phyloP scores from a whole-genome alignment of 2,888 invertebrate genomes.

The Drosophila pegasa region DNA sequence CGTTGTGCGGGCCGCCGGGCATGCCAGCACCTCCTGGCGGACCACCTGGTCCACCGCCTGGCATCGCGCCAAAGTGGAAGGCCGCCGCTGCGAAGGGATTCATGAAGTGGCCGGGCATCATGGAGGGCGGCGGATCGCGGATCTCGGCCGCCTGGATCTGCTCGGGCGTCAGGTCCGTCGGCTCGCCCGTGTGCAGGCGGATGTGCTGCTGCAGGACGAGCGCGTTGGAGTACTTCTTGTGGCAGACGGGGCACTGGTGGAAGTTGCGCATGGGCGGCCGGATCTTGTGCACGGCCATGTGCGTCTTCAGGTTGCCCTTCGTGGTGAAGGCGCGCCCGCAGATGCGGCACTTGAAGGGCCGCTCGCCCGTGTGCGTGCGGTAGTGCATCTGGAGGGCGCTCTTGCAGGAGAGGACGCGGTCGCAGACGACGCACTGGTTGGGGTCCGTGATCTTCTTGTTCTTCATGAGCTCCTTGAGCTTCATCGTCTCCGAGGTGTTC shows the following conservation, averaged over 20 bases:
- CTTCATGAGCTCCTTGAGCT: constrained; percentile 98
- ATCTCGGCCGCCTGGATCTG: constrained; percentile 95
- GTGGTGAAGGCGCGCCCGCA: constrained; percentile 99
- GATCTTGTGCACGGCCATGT: constrained; percentile 99
- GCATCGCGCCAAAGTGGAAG: constrained; percentile 83
- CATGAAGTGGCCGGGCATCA: constrained; percentile 84
- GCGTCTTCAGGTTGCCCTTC: constrained; percentile 99
- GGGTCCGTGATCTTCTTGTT: constrained; percentile 98
- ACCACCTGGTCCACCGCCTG: constrained; percentile 65
- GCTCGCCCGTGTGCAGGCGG: constrained; percentile 95
- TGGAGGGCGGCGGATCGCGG: constrained; percentile 89
- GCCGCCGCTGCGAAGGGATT: constrained; percentile 84
- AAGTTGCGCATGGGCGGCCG: constrained; percentile 96
- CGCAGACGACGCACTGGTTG: constrained; percentile 99
- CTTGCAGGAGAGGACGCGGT: constrained; percentile 97
- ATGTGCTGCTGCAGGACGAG: constrained; percentile 98
- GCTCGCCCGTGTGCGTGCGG: constrained; percentile 86
- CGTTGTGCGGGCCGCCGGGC: constrained; percentile 74
- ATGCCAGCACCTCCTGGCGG: constrained; percentile 40
- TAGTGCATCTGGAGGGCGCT: constrained; percentile 99
- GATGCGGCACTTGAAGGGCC: constrained; percentile 97
- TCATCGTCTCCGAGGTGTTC: constrained; percentile 95
- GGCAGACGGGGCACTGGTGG: constrained; percentile 99
- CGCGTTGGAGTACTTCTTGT: constrained; percentile 98
- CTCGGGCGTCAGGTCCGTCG: constrained; percentile 93